A percentile compares a stretch with the other conserved stretches of the same genome.
Conservation (phyloP, 64 coral and sea anemone genomes). For the Dendronephthya gigantea region DNA sequence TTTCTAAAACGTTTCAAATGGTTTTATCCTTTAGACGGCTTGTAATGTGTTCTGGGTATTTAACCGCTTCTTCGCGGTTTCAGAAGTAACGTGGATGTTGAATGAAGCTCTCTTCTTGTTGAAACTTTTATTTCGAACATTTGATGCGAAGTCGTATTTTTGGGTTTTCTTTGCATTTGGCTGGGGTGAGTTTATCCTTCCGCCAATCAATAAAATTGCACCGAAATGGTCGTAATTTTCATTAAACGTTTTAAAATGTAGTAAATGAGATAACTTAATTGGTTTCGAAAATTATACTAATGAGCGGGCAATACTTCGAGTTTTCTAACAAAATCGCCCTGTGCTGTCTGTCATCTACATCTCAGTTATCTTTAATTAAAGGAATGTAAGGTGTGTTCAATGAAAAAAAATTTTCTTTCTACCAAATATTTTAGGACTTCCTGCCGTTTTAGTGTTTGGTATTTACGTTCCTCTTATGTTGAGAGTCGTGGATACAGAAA, state of each 20-base stretch:
- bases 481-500: not conserved
- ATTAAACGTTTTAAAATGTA: not conserved
- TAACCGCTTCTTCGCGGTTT: slow-evolving; percentile 43
- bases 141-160: slow-evolving; percentile 40
- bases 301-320: no score
- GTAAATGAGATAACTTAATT: no score
- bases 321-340: no score
- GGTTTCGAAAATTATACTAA: no score
- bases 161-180: slow-evolving; percentile 42
- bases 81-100: slow-evolving; percentile 61
- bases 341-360: no score
- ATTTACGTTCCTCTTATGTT: slow-evolving; percentile 38
- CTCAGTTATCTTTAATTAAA: no score
- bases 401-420: no score
- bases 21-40: slow-evolving; percentile 2
- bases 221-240: no score
- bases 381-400: no score
- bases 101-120: slow-evolving; percentile 58
- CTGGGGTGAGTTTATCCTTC: slow-evolving; percentile 39
- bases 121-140: slow-evolving; percentile 27
- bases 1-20: not conserved
- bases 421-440: slow-evolving; percentile 31
- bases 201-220: no score
- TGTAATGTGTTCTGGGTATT: slow-evolving; percentile 51
- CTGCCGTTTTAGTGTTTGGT: slow-evolving; percentile 34